A percentile compares a stretch with the other conserved stretches of the same genome.
Conservation (phyloP, 2,797 vertebrate genomes). For the Lutra lutra region DNA sequence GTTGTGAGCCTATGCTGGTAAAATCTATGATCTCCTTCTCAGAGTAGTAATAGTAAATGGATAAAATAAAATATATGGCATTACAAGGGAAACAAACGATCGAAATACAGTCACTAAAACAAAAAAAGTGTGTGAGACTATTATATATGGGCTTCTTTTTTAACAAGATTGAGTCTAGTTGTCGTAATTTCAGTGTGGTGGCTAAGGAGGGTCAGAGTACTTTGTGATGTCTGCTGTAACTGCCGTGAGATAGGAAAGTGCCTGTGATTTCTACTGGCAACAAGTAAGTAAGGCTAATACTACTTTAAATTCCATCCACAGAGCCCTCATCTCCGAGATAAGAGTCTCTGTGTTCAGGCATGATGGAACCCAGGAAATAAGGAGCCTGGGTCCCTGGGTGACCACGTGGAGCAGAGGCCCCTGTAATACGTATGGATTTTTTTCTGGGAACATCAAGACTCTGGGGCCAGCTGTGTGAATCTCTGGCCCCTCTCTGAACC, state of each 20-base stretch:
- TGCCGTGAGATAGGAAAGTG: background rate
- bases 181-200: background rate
- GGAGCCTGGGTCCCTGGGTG: background rate
- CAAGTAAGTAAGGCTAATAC: background rate
- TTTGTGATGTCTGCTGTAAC: background rate
- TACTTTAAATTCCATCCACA: background rate
- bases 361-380: background rate
- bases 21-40: background rate
- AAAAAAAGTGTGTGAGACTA: background rate
- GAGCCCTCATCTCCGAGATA: background rate
- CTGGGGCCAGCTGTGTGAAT: background rate
- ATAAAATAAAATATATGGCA: background rate
- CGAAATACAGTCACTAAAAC: background rate
- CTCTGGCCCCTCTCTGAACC: background rate
- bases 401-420: background rate
- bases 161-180: background rate
- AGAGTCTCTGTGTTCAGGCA: background rate
- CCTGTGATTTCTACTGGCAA: background rate
- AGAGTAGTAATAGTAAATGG: background rate
- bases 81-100: background rate
- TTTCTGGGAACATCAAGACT: background rate
- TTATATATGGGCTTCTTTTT: background rate
- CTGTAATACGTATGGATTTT: background rate
- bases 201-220: background rate
- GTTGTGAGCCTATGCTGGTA: background rate